Conservation (phyloP, 2,888 invertebrate genomes). For the Sinelater perroti region DNA sequence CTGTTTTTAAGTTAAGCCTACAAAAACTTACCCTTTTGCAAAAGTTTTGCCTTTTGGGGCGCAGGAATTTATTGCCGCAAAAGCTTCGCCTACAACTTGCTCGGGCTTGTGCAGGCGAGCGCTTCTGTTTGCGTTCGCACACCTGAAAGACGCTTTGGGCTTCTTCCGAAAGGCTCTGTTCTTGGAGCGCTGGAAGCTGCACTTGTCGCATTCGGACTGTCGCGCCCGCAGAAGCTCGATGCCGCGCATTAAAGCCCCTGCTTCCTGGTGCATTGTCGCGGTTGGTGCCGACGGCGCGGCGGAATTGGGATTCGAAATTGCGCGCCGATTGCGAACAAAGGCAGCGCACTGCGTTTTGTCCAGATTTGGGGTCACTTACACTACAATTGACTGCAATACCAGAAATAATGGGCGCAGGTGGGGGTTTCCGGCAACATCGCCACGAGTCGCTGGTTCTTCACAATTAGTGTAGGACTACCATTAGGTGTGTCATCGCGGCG, state of each 20-base stretch:
- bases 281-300: no score
- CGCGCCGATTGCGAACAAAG: background rate
- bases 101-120: background rate
- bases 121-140: background rate
- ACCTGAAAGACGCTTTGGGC: background rate
- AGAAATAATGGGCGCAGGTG: constrained; percentile 21
- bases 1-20: constrained; percentile 2
- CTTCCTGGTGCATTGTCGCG: constrained; percentile 17
- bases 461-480: constrained; percentile 14
- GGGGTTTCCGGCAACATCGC: constrained; percentile 36
- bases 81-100: background rate
- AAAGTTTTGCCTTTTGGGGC: background rate
- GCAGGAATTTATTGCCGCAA: constrained; percentile 1
- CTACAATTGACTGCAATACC: constrained; percentile 20
- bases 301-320: constrained; percentile 2
- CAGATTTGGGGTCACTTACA: constrained; percentile 29
- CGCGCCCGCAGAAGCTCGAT: constrained; percentile 16
- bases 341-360: constrained; percentile 4
- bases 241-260: constrained; percentile 19
- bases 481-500: background rate
- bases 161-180: constrained; percentile 27
- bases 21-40: constrained; percentile 5
- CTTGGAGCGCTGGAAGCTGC: constrained; percentile 25
- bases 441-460: constrained; percentile 27
- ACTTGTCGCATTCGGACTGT: constrained; percentile 23